These are phyloP conservation scores for Pyrochroa serraticornis DNA, from an alignment of 2,888 invertebrate species.

Conservation along the genomic window DNA sequence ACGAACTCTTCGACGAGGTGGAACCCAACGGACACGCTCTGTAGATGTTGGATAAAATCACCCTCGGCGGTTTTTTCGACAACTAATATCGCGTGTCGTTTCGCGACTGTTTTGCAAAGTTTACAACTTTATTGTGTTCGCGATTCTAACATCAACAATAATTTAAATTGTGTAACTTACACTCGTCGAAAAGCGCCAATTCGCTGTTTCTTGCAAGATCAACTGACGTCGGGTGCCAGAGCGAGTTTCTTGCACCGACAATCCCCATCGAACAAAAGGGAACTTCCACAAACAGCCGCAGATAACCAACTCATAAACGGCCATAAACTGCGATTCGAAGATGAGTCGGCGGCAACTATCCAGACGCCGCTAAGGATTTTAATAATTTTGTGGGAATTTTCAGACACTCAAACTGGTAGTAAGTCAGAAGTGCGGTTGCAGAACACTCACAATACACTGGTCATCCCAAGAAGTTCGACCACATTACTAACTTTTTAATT, in stretches of 20 bases:
- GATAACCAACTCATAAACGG: no score
- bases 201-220: not conserved
- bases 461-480: no score
- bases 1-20: no score
- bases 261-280: not conserved
- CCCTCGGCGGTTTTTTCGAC: not conserved
- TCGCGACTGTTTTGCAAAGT: not conserved
- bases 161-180: not conserved
- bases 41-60: not conserved
- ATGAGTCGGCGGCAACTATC: no score
- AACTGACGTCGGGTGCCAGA: not conserved
- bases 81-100: not conserved
- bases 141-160: not conserved
- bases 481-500: no score
- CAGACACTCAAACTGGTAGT: no score
- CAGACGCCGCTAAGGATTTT: no score
- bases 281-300: not conserved
- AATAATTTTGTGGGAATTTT: no score
- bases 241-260: not conserved
- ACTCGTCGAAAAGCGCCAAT: not conserved
- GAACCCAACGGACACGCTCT: no score
- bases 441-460: no score
- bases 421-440: no score
- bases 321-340: no score
- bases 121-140: conserved; percentile 2